Conservation (phyloP, 2,888 invertebrate genomes). For the Tetragnatha montana region DNA sequence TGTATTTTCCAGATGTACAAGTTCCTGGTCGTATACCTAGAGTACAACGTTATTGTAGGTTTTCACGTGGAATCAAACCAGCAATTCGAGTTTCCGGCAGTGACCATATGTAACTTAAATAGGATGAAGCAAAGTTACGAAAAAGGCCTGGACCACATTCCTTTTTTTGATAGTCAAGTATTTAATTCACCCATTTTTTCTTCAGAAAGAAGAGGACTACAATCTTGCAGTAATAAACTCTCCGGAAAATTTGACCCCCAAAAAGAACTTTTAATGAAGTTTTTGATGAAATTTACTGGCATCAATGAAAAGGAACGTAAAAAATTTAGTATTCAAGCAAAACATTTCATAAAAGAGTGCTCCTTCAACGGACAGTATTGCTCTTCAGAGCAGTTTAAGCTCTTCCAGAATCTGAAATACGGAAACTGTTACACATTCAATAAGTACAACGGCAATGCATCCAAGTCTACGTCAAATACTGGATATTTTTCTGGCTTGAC, state of each 20-base stretch:
- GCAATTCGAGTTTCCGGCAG: neutral
- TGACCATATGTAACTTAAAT: neutral
- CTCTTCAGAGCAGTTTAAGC: neutral
- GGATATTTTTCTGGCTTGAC: neutral
- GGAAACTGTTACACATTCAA: constrained; percentile 52
- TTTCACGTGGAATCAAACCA: neutral
- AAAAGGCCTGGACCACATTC: neutral
- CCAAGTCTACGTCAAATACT: neutral
- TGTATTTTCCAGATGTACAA: neutral
- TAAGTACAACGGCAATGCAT: neutral
- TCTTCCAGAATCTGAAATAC: constrained; percentile 33
- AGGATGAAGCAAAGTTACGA: neutral
- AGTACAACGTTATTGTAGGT: neutral
- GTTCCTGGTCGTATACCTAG: neutral
- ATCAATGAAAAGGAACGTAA: neutral
- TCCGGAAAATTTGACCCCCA: neutral
- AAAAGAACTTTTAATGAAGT: neutral
- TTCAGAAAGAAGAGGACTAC: neutral
- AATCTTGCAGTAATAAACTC: neutral
- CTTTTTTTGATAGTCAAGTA: neutral
- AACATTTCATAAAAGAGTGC: constrained; percentile 21
- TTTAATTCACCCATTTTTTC: no score
- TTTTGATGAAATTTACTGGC: neutral
- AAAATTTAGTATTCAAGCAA: neutral
- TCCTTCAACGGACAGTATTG: neutral